Base-by-base conservation (phyloP, 2,888 invertebrate species). In the Stenodera caucasica region DNA sequence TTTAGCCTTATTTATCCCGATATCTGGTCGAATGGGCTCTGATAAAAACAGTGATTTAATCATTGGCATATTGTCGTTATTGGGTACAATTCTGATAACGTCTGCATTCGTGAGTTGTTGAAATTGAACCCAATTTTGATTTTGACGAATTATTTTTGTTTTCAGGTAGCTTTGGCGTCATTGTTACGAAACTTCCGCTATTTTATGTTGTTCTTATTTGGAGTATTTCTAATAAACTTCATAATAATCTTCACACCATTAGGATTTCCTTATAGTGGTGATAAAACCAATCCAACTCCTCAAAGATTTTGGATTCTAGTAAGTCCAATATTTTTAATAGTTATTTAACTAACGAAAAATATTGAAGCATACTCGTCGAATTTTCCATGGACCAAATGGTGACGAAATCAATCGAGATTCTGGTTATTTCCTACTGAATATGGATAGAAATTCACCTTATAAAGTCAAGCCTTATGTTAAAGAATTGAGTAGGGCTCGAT, bases 261-360 rank as follows among this genome's bases (percentile, higher is more conserved):
- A 57, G 89, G 90, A 49, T 88, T 88, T 77, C 89, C 92, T 0
- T 93, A 91, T 80, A 85, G 85, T 68, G 85, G 84, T 18, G 82
- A 86, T 72, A 74, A 79, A 2, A 69, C 77, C 5, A 78, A 82
- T 33, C 88, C 88, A 3, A 82, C 87, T 30, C 88, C 91, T 53
- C 88, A 92, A 82, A 84, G 93, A 65, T 84, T 88, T 58, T 76
- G 75, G 74, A 72, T 78, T 54, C 71, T 72, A 66, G 80, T 78
- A 70, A 72, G 75, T 69, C 55, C 3, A 21, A 26, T 21, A 29
- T 49, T 51, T 32, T 0, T 37, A 15, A 7, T 11, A 55, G 32
- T n/a, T 18, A 55, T 18, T 11, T 53, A 4, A 29, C 8, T 14
- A 2, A 14, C n/a, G 18, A 33, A 54, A 15, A 33, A 30, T 18